Percentiles rank a stretch among this genome's conserved stretches.
These are phyloP conservation scores for Porites lutea DNA, from an alignment of 64 coral and sea anemone genomes.

Conservation along the genomic window DNA sequence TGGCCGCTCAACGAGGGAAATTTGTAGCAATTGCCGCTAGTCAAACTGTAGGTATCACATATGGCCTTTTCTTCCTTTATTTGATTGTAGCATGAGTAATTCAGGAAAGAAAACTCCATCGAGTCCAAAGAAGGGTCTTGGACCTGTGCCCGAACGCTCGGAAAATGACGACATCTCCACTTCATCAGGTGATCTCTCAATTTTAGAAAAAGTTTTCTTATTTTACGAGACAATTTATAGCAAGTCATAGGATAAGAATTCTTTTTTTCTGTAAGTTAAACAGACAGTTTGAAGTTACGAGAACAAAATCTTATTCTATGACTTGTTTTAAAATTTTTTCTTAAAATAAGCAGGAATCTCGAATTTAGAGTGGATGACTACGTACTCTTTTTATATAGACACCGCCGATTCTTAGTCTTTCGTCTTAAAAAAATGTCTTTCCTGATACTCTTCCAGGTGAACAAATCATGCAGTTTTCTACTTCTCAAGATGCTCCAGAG, in stretches of 20 bases:
- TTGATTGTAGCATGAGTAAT: background rate
- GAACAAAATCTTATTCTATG: too few relatives aligned
- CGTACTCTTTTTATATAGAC: too few relatives aligned
- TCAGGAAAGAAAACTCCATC: background rate
- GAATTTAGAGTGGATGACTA: too few relatives aligned
- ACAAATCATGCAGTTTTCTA: slow-evolving; percentile 3
- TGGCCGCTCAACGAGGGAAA: background rate
- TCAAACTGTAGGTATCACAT: background rate
- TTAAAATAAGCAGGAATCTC: too few relatives aligned
- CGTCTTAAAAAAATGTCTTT: background rate
- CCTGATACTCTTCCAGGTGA: background rate
- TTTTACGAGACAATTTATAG: too few relatives aligned
- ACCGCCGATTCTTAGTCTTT: background rate
- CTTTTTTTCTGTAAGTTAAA: too few relatives aligned
- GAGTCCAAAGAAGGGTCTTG: background rate
- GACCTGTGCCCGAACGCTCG: background rate
- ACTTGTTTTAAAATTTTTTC: too few relatives aligned
- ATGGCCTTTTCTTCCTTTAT: background rate
- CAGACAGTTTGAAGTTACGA: too few relatives aligned
- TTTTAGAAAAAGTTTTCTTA: too few relatives aligned
- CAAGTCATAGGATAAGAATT: too few relatives aligned
- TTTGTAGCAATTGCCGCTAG: background rate
- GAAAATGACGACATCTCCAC: slow-evolving; percentile 21
- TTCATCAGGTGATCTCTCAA: slow-evolving; percentile 2
- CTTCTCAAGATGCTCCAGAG: background rate